Evolutionary conservation across 2,797 vertebrate genomes (phyloP), one percentile per base, ranked within the genome.

Genomic region (Hemitrygon akajei): DNA sequence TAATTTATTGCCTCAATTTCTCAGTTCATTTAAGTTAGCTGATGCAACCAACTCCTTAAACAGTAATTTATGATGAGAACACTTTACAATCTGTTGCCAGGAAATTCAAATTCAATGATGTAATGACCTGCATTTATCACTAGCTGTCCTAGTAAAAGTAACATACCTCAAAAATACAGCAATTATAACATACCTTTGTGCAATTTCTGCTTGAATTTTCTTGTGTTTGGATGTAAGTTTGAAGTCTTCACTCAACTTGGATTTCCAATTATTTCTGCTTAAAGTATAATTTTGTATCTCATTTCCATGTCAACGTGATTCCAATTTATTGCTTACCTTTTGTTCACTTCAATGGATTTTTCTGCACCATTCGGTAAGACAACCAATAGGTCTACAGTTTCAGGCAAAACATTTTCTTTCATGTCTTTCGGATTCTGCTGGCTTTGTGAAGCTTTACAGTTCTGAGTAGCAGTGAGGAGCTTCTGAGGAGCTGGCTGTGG

Each of bases 401-500:
- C 95, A 89, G 95, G 97, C 93, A 97, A 95, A 92, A 97, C 94
- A 94, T 97, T 97, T 95, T 99, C 98, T 95, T 98, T 98, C 94
- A 96, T 82, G 30, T 97, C 97, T 81, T 95, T 94, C 7, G 96
- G 94, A 94, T 93, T 96, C 94, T 96, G 96, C 27, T 95, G 96
- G 18, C 20, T n/a, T 37, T 27, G 71, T 56, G 27, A 18, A 93
- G 75, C 91, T 75, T 27, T 47, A 93, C 37, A 75, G 56, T 76
- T 75, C 94, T 96, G 97, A 94, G 84, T 63, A 58, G 93, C 93
- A 89, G 95, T 93, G 94, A 96, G 97, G 94, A 96, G 96, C 84
- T 96, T 96, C 9, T 96, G 95, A 1, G 96, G 97, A 79, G 96
- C 95, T 2, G 96, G 97, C 56, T 96, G 97, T 0, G 97, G 98